phyloP scores from a whole-genome alignment of 2,888 invertebrate genomes.

The Hoplodrina blanda region DNA sequence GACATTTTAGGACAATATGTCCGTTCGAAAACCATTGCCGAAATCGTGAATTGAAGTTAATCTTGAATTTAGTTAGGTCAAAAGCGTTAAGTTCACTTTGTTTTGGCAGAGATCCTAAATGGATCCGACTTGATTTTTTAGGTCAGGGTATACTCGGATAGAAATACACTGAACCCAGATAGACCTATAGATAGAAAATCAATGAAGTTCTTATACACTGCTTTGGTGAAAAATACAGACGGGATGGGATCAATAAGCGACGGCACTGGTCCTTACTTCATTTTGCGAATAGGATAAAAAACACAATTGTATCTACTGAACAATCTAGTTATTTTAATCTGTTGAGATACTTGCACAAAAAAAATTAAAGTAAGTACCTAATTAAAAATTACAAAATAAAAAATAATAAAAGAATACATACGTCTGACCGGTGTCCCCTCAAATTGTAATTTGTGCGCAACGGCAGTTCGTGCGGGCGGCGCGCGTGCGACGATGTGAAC shows the following conservation, averaged over 20 bases:
- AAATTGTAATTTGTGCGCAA: conserved; percentile 98
- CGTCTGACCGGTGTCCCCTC: conserved; percentile 98
- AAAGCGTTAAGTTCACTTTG: conserved; percentile 31
- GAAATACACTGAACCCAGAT: conserved; percentile 41
- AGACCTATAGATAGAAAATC: conserved; percentile 53
- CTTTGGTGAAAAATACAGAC: conserved; percentile 13
- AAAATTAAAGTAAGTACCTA: not conserved
- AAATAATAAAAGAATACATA: conserved; percentile 83
- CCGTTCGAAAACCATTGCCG: conserved; percentile 39
- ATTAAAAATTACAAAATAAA: not conserved
- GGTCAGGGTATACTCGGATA: conserved; percentile 33
- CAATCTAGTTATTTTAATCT: not conserved
- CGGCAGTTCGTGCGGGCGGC: conserved; percentile 96
- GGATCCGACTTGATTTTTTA: conserved; percentile 26
- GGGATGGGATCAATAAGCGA: conserved; percentile 24
- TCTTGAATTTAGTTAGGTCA: conserved; percentile 14
- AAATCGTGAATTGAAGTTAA: conserved; percentile 40
- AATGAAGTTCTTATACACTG: conserved; percentile 21
- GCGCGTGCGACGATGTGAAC: conserved; percentile 98
- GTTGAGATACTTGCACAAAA: not conserved
- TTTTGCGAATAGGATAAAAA: conserved; percentile 16
- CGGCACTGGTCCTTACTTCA: not conserved
- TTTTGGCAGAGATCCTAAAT: conserved; percentile 30
- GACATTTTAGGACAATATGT: conserved; percentile 27
- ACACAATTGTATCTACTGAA: conserved; percentile 12